Evolutionary conservation across 2,888 invertebrate genomes (phyloP), one percentile per base, ranked within the genome.

Genomic region (Eupsilia transversa): DNA sequence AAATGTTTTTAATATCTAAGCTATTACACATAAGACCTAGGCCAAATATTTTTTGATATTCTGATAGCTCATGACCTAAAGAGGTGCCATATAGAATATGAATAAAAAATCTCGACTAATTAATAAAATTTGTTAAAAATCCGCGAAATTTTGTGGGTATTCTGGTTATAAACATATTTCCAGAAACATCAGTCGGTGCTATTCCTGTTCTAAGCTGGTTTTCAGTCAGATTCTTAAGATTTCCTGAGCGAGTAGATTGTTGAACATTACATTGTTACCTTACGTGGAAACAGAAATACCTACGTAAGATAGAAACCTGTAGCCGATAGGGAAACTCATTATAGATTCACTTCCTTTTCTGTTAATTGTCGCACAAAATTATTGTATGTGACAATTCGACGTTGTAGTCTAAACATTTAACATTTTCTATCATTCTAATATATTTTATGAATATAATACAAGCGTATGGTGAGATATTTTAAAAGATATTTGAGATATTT

Each of bases 281-380:
- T 17, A 77, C 33, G 14, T 27, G 6, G n/a, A 64, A 57, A 56
- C 43, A 49, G 43, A 52, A 30, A 46, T 76, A 43, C 23, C 46
- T 41, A n/a, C 60, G n/a, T 56, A 49, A 56, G 33, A 33, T 17
- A 65, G 52, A 49, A 60, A 77, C 54, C 41, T 81, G 41, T 41
- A 60, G 41, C 17, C 35, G 38, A 30, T 67, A 66, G 65, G 63
- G 57, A 66, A 74, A 72, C 82, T 72, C 66, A 82, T 84, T 82
- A 67, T 38, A 46, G 10, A 81, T 76, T 81, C 85, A 66, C 68
- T 84, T 82, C 77, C 85, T 46, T 66, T 76, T 52, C 33, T 57
- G 38, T 72, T 74, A 61, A 75, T 80, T 80, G 64, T 54, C 6
- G 65, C 65, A 38, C 64, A 46, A 80, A 67, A 74, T 83, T 80